Conservation (phyloP, 1,140 invertebrate genomes). For the Penaeus vannamei region DNA sequence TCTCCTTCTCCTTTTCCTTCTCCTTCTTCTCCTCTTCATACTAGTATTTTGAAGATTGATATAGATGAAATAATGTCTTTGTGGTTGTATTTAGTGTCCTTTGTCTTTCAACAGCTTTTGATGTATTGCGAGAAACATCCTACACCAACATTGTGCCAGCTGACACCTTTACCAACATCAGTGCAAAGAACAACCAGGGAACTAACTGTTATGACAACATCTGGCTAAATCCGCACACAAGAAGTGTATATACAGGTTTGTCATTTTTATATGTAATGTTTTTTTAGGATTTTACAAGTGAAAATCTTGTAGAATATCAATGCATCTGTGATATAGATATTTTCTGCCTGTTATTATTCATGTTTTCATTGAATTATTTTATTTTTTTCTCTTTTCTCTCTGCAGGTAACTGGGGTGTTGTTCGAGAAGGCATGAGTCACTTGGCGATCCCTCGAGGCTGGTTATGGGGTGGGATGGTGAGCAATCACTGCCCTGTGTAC, state of each 20-base stretch:
- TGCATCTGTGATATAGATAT: too few species aligned
- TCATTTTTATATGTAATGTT: not conserved
- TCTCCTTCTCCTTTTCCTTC: too few species aligned
- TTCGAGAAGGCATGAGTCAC: conserved; percentile 80
- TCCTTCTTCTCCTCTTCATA: too few species aligned
- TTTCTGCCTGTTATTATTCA: not conserved
- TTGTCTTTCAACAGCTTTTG: conserved; percentile 70
- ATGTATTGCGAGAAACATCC: conserved; percentile 69
- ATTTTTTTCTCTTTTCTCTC: conserved; percentile 1
- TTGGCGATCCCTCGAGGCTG: conserved; percentile 86
- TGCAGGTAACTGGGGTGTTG: conserved; percentile 77
- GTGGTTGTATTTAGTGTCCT: not conserved
- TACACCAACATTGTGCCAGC: conserved; percentile 70
- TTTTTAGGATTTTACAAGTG: too few species aligned
- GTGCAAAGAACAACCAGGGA: conserved; percentile 68
- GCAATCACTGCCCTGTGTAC: conserved; percentile 82
- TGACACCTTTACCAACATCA: conserved; percentile 70
- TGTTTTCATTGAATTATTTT: too few species aligned
- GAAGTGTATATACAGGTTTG: conserved; percentile 71
- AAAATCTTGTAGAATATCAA: too few species aligned
- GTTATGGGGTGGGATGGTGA: conserved; percentile 84
- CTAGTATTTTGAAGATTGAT: too few species aligned
- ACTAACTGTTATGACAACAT: conserved; percentile 71
- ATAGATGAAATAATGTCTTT: not conserved
- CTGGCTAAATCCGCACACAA: conserved; percentile 71